Percentiles rank a stretch among this genome's conserved stretches.
phyloP scores from a whole-genome alignment of 2,888 invertebrate species.

The Thera obeliscata region DNA sequence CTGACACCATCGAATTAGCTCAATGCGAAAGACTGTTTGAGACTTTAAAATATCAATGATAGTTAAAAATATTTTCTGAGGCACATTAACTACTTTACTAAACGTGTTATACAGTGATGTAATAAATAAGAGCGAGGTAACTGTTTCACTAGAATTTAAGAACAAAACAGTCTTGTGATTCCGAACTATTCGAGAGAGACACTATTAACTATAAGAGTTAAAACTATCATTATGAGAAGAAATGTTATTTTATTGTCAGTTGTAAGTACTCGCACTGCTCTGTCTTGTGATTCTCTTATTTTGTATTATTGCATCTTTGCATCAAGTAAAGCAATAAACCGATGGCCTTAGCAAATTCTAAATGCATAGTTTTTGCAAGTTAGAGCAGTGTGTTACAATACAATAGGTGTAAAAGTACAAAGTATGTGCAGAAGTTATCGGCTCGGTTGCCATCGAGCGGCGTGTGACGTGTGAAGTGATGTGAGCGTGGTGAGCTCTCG shows the following conservation, averaged over 20 bases:
- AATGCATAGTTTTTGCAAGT: constrained; percentile 35
- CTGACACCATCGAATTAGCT: constrained; percentile 78
- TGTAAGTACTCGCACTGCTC: constrained; percentile 56
- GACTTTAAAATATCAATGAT: constrained; percentile 72
- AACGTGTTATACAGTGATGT: constrained; percentile 80
- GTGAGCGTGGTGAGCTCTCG: constrained; percentile 67
- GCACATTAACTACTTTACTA: constrained; percentile 78
- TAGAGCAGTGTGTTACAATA: constrained; percentile 49
- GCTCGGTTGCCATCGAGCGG: constrained; percentile 64
- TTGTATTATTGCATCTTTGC: constrained; percentile 25
- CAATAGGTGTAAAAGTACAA: constrained; percentile 67
- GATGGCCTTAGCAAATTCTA: constrained; percentile 33
- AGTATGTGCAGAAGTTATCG: constrained; percentile 82
- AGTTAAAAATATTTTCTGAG: constrained; percentile 78
- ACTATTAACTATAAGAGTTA: constrained; percentile 66
- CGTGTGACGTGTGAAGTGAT: constrained; percentile 34
- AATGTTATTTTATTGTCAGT: constrained; percentile 59
- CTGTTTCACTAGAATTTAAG: constrained; percentile 80
- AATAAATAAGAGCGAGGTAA: constrained; percentile 78
- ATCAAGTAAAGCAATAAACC: constrained; percentile 30
- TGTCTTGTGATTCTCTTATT: constrained; percentile 26
- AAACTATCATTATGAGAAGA: constrained; percentile 37
- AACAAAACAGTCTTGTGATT: constrained; percentile 83
- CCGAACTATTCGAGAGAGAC: constrained; percentile 76
- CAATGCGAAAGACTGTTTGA: constrained; percentile 81